phyloP scores from a whole-genome alignment of 2,113 vertebrate genomes.

The Columbina picui region DNA sequence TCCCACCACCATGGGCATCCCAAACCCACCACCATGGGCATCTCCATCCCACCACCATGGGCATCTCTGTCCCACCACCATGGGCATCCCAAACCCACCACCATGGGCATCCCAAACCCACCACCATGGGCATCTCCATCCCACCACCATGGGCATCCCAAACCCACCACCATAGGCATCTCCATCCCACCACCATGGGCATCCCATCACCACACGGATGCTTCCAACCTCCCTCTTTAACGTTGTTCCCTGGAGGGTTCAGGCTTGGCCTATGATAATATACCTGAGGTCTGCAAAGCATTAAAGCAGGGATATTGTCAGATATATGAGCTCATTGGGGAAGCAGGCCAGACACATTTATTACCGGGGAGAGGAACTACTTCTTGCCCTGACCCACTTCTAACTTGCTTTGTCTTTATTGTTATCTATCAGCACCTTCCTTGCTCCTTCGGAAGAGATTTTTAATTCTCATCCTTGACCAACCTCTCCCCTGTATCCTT shows the following conservation, averaged over 20 bases:
- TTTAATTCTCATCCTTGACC: constrained; percentile 30
- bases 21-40: not conserved
- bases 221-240: constrained; percentile 52
- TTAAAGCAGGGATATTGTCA: constrained; percentile 74
- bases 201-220: rapidly evolving
- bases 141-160: rapidly evolving
- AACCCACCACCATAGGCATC: not conserved
- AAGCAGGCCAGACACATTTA: constrained; percentile 74
- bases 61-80: rapidly evolving
- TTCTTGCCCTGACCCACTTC: constrained; percentile 30
- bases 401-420: constrained; percentile 42
- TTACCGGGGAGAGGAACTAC: constrained; percentile 43
- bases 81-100: not conserved
- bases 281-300: constrained; percentile 75
- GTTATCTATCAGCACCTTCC: constrained; percentile 71
- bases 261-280: constrained; percentile 71
- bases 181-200: rapidly evolving
- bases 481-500: not conserved
- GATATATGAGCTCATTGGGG: constrained; percentile 73
- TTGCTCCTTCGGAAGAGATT: not conserved
- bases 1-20: too few relatives aligned
- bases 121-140: rapidly evolving
- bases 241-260: constrained; percentile 70
- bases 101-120: not conserved
- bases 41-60: rapidly evolving